Evolutionary conservation across 2,888 invertebrate species (phyloP).

Genomic region (Salpingus planirostris): DNA sequence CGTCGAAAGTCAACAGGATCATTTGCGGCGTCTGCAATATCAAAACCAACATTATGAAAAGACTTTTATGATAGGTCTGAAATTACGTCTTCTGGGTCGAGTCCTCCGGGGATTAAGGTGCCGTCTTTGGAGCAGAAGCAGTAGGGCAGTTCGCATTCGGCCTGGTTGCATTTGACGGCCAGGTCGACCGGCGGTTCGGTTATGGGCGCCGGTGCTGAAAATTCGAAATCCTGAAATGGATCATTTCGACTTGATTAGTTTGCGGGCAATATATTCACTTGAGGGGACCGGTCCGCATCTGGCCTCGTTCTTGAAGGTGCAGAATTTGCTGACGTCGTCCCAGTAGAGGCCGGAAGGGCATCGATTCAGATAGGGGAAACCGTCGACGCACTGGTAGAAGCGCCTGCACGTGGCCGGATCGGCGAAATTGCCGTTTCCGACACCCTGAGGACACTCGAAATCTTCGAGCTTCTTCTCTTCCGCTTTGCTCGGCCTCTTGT

Average conservation of each 20-base stretch:
- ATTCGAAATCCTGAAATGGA: background rate
- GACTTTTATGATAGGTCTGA: background rate
- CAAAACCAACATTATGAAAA: background rate
- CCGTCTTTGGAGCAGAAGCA: slow-evolving; percentile 92
- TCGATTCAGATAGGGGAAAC: slow-evolving; percentile 76
- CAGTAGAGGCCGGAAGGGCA: slow-evolving; percentile 87
- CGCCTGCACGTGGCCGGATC: slow-evolving; percentile 80
- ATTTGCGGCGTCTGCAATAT: slow-evolving; percentile 78
- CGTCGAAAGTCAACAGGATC: slow-evolving; percentile 86
- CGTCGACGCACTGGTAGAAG: slow-evolving; percentile 91
- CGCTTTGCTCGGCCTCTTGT: background rate
- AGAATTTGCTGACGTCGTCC: slow-evolving; percentile 82
- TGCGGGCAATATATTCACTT: slow-evolving; percentile 46
- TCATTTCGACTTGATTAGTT: slow-evolving; percentile 2
- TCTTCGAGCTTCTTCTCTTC: slow-evolving; percentile 47
- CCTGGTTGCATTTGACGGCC: slow-evolving; percentile 68
- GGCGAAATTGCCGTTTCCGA: slow-evolving; percentile 81
- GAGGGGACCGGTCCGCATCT: slow-evolving; percentile 82
- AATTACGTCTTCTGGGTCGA: slow-evolving; percentile 72
- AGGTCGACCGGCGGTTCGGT: slow-evolving; percentile 75
- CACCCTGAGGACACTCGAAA: slow-evolving; percentile 71
- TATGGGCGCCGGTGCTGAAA: slow-evolving; percentile 66
- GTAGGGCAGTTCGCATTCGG: slow-evolving; percentile 72
- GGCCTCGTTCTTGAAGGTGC: slow-evolving; percentile 84
- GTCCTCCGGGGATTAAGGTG: slow-evolving; percentile 73